These are phyloP conservation scores for Linurgus olivaceus DNA, from an alignment of 2,797 vertebrate genomes.

Conservation along the genomic window DNA sequence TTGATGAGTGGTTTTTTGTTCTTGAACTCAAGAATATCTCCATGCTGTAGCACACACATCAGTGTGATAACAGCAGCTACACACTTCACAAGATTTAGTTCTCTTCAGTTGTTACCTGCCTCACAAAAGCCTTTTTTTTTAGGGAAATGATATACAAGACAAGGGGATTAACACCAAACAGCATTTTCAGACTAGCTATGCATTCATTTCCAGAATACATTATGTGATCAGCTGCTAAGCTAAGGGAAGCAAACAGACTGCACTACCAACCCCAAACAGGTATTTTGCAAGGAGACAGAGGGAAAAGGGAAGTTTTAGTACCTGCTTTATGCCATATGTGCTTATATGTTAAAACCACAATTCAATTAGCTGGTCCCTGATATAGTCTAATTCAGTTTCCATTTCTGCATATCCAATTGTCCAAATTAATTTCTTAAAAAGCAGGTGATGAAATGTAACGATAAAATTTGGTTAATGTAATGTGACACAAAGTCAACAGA, in stretches of 20 bases:
- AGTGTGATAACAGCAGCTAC: not conserved
- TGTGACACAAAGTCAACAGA: not conserved
- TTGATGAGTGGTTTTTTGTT: fast-evolving
- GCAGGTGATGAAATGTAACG: not conserved
- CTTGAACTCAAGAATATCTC: not conserved
- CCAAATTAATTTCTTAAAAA: not conserved
- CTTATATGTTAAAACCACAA: not conserved
- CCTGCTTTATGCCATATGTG: not conserved
- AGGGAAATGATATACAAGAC: not conserved
- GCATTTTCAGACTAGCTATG: not conserved
- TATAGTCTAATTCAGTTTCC: not conserved
- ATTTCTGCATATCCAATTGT: not conserved
- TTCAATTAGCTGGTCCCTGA: not conserved
- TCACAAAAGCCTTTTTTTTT: not conserved
- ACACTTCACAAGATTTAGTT: not conserved
- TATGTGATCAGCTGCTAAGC: not conserved
- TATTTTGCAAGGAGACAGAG: not conserved
- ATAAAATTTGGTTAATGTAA: not conserved
- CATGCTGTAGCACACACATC: too few relatives aligned
- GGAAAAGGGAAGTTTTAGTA: not conserved
- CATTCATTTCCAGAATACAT: not conserved
- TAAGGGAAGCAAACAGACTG: not conserved
- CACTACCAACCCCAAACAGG: not conserved
- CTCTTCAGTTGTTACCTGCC: not conserved
- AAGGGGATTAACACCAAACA: not conserved